Evolutionary conservation across 2,113 vertebrate species (phyloP), one percentile per base, ranked within the genome.

Genomic region (Cyphomyrus discorhynchus): DNA sequence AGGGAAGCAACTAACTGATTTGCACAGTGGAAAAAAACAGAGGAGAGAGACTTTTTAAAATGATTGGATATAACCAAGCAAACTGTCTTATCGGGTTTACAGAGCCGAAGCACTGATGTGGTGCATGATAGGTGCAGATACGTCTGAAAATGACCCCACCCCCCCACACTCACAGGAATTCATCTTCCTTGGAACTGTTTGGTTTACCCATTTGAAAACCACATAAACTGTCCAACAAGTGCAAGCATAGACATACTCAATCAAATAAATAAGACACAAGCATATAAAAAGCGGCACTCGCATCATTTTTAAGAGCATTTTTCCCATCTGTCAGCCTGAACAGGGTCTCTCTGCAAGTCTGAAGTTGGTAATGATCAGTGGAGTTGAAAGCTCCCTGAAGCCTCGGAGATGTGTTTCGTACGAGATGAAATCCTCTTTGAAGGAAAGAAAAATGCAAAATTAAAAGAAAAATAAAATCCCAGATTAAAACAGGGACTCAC

Each of bases 401-500:
- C 53, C 9, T 89, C 56, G 11, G n/a, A 89, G 77, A 62, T 42
- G 77, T 77, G 21, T 47, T 62, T 62, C 42, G 83, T 47, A 58
- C 52, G 35, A 89, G 89, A 89, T 89, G 89, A 89, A 89, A 85
- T 89, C 53, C 53, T 62, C 89, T 89, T 89, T 70, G 91, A 89
- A 74, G 3, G 47, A 39, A 45, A 86, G 46, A 31, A 70, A 70
- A 89, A 85, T 47, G 82, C 46, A 49, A 80, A 87, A 90, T n/a
- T 74, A 86, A 88, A 52, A 70, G 74, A 86, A 58, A 85, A 88
- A 89, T 87, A 86, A 52, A 86, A 82, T 88, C 86, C 82, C 39
- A 88, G 89, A 92, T 91, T 91, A 90, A 88, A 84, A 85, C 88
- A 58, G 62, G 84, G 89, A 90, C 66, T 82, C 88, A 74, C 91